Conservation (phyloP, 2,113 vertebrate genomes). For the Origma solitaria region DNA sequence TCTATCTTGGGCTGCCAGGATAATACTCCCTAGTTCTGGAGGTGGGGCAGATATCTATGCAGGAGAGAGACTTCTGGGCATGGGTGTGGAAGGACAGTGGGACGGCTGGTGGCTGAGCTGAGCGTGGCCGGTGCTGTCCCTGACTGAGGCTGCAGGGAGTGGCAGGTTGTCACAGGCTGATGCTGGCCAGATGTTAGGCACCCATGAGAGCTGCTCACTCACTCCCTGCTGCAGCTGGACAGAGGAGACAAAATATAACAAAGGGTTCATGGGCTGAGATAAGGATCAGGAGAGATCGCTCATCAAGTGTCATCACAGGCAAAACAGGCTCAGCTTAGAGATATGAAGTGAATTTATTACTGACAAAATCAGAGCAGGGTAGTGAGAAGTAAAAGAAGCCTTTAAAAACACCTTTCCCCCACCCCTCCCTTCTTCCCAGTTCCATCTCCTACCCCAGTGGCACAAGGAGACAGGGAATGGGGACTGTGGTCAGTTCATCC, state of each 20-base stretch:
- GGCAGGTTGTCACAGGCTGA: background rate
- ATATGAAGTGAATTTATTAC: background rate
- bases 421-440: background rate
- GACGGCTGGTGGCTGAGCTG: background rate
- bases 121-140: background rate
- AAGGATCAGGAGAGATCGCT: rapidly evolving
- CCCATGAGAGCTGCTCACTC: rapidly evolving
- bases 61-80: background rate
- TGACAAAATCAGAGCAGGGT: background rate
- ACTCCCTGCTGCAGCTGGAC: background rate
- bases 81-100: background rate
- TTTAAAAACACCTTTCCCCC: background rate
- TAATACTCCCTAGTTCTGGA: background rate
- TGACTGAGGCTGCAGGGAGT: background rate
- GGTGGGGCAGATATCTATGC: background rate
- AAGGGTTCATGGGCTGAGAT: background rate
- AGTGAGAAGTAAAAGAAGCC: background rate
- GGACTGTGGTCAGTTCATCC: background rate
- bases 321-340: background rate
- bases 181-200: background rate
- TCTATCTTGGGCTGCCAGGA: background rate
- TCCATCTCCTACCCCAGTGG: background rate
- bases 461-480: background rate
- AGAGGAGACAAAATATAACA: background rate
- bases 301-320: background rate